Evolutionary conservation across 2,797 vertebrate genomes (phyloP).

Genomic region (Hybognathus amarus): DNA sequence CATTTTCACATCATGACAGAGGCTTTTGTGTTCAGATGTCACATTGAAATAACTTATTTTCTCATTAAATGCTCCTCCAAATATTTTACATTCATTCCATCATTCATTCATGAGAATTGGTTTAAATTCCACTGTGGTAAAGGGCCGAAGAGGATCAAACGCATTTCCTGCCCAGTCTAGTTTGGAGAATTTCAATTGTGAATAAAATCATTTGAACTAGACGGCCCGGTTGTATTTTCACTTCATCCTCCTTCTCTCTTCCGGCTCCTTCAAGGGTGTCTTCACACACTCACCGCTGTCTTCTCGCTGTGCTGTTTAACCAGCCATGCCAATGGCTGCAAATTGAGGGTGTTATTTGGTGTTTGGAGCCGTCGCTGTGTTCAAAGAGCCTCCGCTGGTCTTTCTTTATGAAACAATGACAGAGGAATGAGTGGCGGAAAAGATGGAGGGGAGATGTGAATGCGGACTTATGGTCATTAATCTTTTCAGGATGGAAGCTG

Average conservation of each 20-base stretch:
- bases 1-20: neutral
- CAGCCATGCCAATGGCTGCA: conserved; percentile 25
- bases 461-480: neutral
- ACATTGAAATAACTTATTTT: conserved; percentile 19
- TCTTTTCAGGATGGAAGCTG: neutral
- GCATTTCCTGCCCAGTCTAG: conserved; percentile 22
- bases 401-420: conserved; percentile 8
- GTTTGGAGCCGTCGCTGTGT: conserved; percentile 12
- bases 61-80: neutral
- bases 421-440: neutral
- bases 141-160: neutral
- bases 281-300: conserved; percentile 26
- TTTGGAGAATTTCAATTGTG: conserved; percentile 32
- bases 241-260: conserved; percentile 16
- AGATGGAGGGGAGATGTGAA: neutral
- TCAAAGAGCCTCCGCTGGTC: neutral
- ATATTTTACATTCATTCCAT: conserved; percentile 12
- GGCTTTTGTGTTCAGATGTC: neutral
- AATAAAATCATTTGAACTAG: conserved; percentile 23
- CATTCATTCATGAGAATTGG: conserved; percentile 28
- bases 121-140: conserved; percentile 26
- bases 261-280: neutral
- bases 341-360: conserved; percentile 37
- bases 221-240: neutral
- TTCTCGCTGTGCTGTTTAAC: conserved; percentile 35